These are phyloP conservation scores for Marisa cornuarietis DNA, from an alignment of 1,140 invertebrate species.

Conservation along the genomic window DNA sequence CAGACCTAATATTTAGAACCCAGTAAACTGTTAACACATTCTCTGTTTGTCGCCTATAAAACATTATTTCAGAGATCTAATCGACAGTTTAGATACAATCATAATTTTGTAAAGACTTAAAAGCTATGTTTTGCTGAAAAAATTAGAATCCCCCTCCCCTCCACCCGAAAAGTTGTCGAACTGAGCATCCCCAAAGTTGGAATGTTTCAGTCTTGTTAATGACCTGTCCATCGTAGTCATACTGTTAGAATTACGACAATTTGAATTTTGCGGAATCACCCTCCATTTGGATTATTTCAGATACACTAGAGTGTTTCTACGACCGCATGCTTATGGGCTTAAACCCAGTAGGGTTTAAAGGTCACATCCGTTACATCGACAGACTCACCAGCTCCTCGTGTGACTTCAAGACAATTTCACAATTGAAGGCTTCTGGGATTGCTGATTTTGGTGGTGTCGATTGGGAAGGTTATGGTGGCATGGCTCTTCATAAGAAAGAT, in stretches of 20 bases:
- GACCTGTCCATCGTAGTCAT: neutral
- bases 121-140: too few relatives aligned
- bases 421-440: neutral
- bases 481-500: slow-evolving; percentile 20
- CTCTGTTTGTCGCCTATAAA: neutral
- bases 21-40: neutral
- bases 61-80: neutral
- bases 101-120: neutral
- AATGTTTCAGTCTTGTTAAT: neutral
- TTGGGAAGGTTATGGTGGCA: slow-evolving; percentile 14
- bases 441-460: slow-evolving; percentile 5
- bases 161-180: neutral
- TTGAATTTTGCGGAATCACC: too few relatives aligned
- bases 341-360: slow-evolving; percentile 16
- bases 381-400: slow-evolving; percentile 20
- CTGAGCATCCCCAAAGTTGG: neutral
- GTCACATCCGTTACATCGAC: slow-evolving; percentile 25
- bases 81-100: neutral
- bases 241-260: neutral
- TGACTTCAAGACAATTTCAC: slow-evolving; percentile 7
- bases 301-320: slow-evolving; percentile 20
- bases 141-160: too few relatives aligned
- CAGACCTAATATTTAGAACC: too few relatives aligned
- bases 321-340: slow-evolving; percentile 16
- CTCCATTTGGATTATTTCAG: neutral